Evolutionary conservation across 2,888 invertebrate species (phyloP).

Genomic region (Myathropa florea): DNA sequence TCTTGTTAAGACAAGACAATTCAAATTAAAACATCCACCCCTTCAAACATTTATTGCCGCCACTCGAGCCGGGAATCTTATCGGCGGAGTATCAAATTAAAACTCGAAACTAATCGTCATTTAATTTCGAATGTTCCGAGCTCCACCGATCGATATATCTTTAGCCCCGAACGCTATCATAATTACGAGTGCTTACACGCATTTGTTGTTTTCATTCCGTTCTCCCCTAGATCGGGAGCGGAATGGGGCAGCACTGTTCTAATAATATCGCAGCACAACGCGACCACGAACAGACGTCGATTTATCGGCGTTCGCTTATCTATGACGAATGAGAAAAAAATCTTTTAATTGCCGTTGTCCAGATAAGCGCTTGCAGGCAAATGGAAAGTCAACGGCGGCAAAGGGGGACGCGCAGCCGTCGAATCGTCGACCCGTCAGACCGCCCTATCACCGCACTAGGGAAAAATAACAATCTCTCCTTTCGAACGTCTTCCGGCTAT

Average conservation of each 20-base stretch:
- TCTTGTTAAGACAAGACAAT: background rate
- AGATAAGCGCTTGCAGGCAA: conserved; percentile 57
- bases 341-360: conserved; percentile 70
- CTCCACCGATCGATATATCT: conserved; percentile 31
- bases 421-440: background rate
- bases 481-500: background rate
- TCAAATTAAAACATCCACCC: conserved; percentile 23
- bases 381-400: conserved; percentile 41
- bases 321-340: conserved; percentile 67
- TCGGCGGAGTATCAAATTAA: conserved; percentile 50
- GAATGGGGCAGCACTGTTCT: conserved; percentile 13
- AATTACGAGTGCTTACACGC: conserved; percentile 51
- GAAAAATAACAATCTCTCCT: background rate
- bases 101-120: conserved; percentile 62
- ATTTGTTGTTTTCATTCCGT: conserved; percentile 15
- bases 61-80: conserved; percentile 51
- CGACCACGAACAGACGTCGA: conserved; percentile 32
- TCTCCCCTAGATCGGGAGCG: conserved; percentile 5
- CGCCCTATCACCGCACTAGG: too few species aligned
- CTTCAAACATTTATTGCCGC: conserved; percentile 33
- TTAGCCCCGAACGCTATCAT: conserved; percentile 40
- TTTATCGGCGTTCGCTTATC: conserved; percentile 63
- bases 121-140: conserved; percentile 60
- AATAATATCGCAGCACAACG: conserved; percentile 38
- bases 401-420: background rate